phyloP scores from a whole-genome alignment of 2,797 vertebrate genomes.

The Pteronotus mesoamericanus region DNA sequence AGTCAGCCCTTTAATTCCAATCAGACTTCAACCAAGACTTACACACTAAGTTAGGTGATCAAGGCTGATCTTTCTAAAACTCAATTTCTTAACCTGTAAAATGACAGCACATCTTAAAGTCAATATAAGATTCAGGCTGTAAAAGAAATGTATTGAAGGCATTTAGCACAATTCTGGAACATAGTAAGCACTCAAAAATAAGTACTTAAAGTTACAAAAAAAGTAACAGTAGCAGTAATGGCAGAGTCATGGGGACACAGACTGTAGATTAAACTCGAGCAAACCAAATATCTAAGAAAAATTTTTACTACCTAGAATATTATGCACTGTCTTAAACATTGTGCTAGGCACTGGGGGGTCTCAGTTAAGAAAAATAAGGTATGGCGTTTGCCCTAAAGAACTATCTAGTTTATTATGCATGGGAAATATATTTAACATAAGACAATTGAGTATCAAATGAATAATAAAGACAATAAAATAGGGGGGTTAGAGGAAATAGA shows the following conservation, averaged over 20 bases:
- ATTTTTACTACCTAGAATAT: background rate
- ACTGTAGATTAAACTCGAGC: background rate
- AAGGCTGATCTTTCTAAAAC: background rate
- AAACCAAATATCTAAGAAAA: background rate
- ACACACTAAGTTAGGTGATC: background rate
- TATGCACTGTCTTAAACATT: background rate
- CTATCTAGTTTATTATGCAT: background rate
- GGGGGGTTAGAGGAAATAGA: background rate
- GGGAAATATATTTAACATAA: slow-evolving; percentile 6
- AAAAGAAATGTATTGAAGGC: background rate
- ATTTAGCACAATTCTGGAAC: background rate
- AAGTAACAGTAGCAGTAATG: background rate
- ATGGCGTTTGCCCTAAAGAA: background rate
- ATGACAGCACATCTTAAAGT: background rate
- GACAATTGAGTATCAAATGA: slow-evolving; percentile 27
- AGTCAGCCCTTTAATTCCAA: background rate
- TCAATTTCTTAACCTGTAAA: slow-evolving; percentile 9
- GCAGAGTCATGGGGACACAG: background rate
- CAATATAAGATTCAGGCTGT: background rate
- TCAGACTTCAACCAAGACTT: background rate
- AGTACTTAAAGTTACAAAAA: background rate
- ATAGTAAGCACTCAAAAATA: background rate
- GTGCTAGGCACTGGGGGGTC: background rate
- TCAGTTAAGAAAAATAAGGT: background rate
- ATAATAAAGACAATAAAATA: slow-evolving; percentile 17